Conservation (phyloP, 1,140 invertebrate genomes). For the Araneus ventricosus region DNA sequence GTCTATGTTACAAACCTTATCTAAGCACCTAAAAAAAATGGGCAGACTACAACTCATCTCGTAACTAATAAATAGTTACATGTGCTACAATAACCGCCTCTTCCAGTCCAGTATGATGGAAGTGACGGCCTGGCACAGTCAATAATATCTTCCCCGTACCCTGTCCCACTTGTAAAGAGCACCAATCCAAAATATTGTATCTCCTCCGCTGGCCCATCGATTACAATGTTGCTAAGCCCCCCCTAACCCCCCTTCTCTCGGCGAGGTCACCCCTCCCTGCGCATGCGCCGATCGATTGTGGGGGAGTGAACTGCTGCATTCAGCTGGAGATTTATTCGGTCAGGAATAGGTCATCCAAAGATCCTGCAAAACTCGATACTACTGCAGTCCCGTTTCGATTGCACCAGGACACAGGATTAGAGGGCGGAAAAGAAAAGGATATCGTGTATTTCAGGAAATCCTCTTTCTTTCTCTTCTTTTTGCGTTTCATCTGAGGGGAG, state of each 20-base stretch:
- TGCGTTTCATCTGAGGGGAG: too few relatives aligned
- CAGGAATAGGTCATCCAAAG: conserved; percentile 33
- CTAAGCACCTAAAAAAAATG: neutral
- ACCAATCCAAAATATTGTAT: conserved; percentile 69
- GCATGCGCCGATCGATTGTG: conserved; percentile 66
- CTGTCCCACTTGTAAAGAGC: neutral
- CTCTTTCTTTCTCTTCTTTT: too few relatives aligned
- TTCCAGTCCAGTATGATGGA: neutral
- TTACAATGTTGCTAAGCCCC: conserved; percentile 67
- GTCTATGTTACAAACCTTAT: neutral
- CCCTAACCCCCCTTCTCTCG: neutral
- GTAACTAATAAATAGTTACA: conserved; percentile 45
- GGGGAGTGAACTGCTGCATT: conserved; percentile 55
- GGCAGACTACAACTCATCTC: neutral
- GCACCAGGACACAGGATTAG: neutral
- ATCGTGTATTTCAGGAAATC: too few relatives aligned
- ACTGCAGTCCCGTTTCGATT: conserved; percentile 31
- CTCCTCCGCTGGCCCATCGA: conserved; percentile 60
- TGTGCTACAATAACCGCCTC: conserved; percentile 26
- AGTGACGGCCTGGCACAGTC: conserved; percentile 16
- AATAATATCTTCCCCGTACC: conserved; percentile 3
- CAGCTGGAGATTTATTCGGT: neutral
- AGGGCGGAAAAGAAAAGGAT: too few relatives aligned
- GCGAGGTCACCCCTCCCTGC: conserved; percentile 23
- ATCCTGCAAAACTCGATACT: conserved; percentile 37